Base-by-base conservation (phyloP, 2,797 vertebrate genomes). In the Acanthurus leucopareius region DNA sequence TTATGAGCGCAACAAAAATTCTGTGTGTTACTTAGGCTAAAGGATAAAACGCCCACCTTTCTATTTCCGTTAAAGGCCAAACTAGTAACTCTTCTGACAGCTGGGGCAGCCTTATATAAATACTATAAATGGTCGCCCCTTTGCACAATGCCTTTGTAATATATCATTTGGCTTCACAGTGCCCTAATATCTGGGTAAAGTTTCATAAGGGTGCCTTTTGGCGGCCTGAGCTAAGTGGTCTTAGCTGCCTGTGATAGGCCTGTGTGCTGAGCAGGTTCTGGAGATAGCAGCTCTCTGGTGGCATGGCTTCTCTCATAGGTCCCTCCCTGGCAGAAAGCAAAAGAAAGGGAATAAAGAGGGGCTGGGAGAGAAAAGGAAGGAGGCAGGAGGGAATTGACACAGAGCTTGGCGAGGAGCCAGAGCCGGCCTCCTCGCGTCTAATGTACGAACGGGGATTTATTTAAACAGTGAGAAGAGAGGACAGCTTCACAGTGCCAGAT, bases 401-500 rank as follows among this genome's bases (percentile, higher is more conserved):
- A 93, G 95, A 96, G 91, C 88, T 94, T 95, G 94, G 93, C 96
- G 92, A 92, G 86, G 93, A 91, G 94, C 96, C 96, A 97, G 95
- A 93, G 90, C 94, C 85, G 93, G 96, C 95, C 95, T 96, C 95
- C 91, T 96, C 91, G 82, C 91, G 91, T 95, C 94, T 96, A 96
- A 97, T 96, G 95, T 95, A 96, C 93, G 96, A 95, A 94, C 86
- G 95, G 96, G 97, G 96, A 97, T 97, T 97, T 97, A 97, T 97
- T 98, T 97, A 97, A 97, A 97, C 96, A 95, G 94, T 92, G 93
- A 97, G 96, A 97, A 94, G 96, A 97, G 96, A 97, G 96, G 97
- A 97, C 96, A 96, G 97, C 97, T 96, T 98, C 97, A 97, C 96
- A 98, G 97, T 95, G 95, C 93, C 95, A 97, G 97, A 98, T 99